Evolutionary conservation across 2,888 invertebrate genomes (phyloP).

Genomic region (Scrobipalpa costella): DNA sequence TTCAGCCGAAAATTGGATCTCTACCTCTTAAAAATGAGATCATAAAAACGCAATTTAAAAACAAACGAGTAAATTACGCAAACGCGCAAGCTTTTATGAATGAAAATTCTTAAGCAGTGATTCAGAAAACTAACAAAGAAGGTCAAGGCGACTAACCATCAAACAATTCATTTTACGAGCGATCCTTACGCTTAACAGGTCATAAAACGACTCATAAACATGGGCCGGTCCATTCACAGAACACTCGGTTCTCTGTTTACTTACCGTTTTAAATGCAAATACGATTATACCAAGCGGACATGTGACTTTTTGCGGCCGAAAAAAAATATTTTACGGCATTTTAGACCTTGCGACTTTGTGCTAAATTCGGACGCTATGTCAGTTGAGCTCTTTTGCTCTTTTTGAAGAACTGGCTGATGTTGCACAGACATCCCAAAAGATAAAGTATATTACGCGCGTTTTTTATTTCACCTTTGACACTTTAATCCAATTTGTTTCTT

Average conservation of each 20-base stretch:
- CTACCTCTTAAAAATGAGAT: background rate
- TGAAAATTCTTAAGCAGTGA: conserved; percentile 40
- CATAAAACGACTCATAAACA: conserved; percentile 77
- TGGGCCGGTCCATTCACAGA: conserved; percentile 72
- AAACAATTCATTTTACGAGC: conserved; percentile 74
- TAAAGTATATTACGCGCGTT: conserved; percentile 63
- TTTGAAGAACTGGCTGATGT: conserved; percentile 51
- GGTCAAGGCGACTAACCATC: conserved; percentile 52
- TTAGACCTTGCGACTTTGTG: conserved; percentile 45
- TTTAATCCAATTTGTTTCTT: conserved; percentile 81
- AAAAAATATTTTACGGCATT: conserved; percentile 43
- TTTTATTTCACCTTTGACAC: conserved; percentile 81
- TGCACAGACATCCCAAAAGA: conserved; percentile 67
- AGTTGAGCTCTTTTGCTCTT: conserved; percentile 23
- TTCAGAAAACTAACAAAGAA: conserved; percentile 48
- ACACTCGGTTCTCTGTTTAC: conserved; percentile 70
- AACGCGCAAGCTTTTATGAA: conserved; percentile 36
- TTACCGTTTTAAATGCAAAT: conserved; percentile 78
- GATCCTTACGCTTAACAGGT: conserved; percentile 76
- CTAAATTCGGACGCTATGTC: conserved; percentile 28
- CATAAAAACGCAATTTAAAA: background rate
- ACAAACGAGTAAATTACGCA: conserved; percentile 6
- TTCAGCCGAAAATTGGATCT: conserved; percentile 7
- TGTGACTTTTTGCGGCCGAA: conserved; percentile 55
- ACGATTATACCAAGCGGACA: conserved; percentile 58